phyloP scores from a whole-genome alignment of 53 echinoderm and acorn worm species.

The Paelopatides confundens region DNA sequence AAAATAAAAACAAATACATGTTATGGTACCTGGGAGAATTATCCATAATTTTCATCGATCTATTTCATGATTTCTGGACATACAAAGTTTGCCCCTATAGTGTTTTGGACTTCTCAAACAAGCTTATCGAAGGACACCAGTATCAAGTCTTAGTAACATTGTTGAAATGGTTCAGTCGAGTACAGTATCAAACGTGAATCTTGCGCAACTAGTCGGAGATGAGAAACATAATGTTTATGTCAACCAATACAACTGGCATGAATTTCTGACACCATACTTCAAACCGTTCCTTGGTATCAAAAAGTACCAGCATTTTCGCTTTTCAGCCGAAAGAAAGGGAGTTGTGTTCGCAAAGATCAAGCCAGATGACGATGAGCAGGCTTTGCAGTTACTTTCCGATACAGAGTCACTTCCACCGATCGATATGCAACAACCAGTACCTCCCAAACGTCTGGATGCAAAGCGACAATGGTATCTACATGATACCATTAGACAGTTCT shows the following conservation, averaged over 20 bases:
- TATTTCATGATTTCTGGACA: conserved; percentile 52
- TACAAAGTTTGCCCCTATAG: conserved; percentile 52
- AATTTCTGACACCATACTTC: conserved; percentile 37
- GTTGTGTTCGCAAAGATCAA: background rate
- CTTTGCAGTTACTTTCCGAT: background rate
- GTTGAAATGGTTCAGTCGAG: conserved; percentile 20
- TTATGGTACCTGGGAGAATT: conserved; percentile 35
- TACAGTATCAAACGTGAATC: conserved; percentile 12
- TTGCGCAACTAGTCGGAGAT: conserved; percentile 49
- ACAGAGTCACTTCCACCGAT: background rate
- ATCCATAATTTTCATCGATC: background rate
- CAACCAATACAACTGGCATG: conserved; percentile 32
- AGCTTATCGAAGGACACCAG: background rate
- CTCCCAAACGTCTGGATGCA: background rate
- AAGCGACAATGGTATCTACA: conserved; percentile 30
- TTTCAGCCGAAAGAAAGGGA: background rate
- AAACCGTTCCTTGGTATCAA: conserved; percentile 42
- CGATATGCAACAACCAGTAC: background rate
- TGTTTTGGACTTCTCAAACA: conserved; percentile 47
- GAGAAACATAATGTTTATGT: conserved; percentile 26
- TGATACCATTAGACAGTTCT: conserved; percentile 23
- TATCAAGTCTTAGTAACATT: conserved; percentile 33
- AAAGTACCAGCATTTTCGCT: conserved; percentile 49
- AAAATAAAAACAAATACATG: conserved; percentile 39
- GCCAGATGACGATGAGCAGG: background rate